These are phyloP conservation scores for Phocides pigmalion DNA, from an alignment of 1,140 invertebrate genomes.

Conservation along the genomic window DNA sequence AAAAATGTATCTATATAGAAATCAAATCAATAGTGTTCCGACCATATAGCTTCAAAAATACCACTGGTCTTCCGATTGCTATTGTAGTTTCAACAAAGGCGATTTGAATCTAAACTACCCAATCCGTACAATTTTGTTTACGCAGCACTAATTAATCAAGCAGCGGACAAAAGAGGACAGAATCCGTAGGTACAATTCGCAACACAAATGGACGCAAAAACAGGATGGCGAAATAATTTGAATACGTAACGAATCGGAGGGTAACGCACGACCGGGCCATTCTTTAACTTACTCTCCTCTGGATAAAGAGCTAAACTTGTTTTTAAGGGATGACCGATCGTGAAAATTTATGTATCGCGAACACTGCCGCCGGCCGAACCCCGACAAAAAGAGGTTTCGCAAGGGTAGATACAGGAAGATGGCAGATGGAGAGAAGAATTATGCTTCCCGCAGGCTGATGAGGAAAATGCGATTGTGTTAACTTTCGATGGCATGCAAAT, in stretches of 20 bases:
- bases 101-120: constrained; percentile 34
- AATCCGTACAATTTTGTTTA: constrained; percentile 40
- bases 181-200: constrained; percentile 59
- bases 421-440: constrained; percentile 79
- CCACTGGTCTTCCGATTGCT: background rate
- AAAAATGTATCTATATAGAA: too few relatives aligned
- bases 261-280: constrained; percentile 75
- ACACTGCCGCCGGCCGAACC: constrained; percentile 72
- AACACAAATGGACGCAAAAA: constrained; percentile 75
- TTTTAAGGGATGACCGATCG: constrained; percentile 83
- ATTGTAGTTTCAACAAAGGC: constrained; percentile 24
- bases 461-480: constrained; percentile 83
- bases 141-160: constrained; percentile 64
- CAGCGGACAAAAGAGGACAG: constrained; percentile 55
- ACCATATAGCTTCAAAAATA: too few relatives aligned
- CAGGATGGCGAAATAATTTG: constrained; percentile 80
- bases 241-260: constrained; percentile 82
- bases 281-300: constrained; percentile 76
- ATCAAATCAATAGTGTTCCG: too few relatives aligned
- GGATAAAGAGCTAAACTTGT: constrained; percentile 83
- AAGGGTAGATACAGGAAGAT: constrained; percentile 78
- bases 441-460: constrained; percentile 81
- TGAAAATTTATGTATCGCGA: constrained; percentile 81
- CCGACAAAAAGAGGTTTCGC: constrained; percentile 73
- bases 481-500: constrained; percentile 83